Percentiles rank a stretch among this genome's conserved stretches.
Conservation (phyloP, 2,888 invertebrate species). For the Megaustenia siamemsis region DNA sequence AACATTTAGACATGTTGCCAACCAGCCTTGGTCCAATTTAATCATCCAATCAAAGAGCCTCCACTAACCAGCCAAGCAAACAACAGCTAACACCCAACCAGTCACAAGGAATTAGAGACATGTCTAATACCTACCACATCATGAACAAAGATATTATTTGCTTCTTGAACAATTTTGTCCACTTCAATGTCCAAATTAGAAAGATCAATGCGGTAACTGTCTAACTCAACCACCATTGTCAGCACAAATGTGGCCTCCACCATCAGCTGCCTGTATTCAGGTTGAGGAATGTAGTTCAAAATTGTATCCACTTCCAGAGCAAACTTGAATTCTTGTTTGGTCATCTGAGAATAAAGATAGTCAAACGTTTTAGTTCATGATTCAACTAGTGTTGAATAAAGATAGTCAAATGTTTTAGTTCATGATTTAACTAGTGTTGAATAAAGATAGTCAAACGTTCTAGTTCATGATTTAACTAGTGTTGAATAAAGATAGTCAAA, state of each 20-base stretch:
- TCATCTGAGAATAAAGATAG: slow-evolving; percentile 86
- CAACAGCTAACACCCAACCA: too few species aligned
- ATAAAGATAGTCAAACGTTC: too few species aligned
- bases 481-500: too few species aligned
- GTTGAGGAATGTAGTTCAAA: slow-evolving; percentile 97
- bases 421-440: too few species aligned
- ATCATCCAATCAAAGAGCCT: too few species aligned
- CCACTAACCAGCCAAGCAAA: too few species aligned
- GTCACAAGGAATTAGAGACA: too few species aligned
- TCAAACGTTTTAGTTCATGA: neutral
- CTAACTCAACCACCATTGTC: slow-evolving; percentile 86
- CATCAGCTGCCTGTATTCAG: slow-evolving; percentile 97
- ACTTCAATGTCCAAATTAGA: slow-evolving; percentile 82
- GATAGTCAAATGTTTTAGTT: too few species aligned
- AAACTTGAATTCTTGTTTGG: slow-evolving; percentile 97
- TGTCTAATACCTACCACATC: slow-evolving; percentile 91
- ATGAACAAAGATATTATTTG: slow-evolving; percentile 95
- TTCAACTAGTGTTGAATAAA: too few species aligned
- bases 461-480: too few species aligned
- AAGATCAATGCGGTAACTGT: slow-evolving; percentile 66
- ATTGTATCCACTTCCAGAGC: slow-evolving; percentile 98
- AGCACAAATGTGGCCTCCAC: slow-evolving; percentile 98
- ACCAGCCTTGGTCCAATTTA: too few species aligned
- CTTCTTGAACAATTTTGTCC: slow-evolving; percentile 94
- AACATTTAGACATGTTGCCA: too few species aligned